These are phyloP conservation scores for Gryllus longicercus DNA, from an alignment of 2,888 invertebrate species.

Conservation along the genomic window DNA sequence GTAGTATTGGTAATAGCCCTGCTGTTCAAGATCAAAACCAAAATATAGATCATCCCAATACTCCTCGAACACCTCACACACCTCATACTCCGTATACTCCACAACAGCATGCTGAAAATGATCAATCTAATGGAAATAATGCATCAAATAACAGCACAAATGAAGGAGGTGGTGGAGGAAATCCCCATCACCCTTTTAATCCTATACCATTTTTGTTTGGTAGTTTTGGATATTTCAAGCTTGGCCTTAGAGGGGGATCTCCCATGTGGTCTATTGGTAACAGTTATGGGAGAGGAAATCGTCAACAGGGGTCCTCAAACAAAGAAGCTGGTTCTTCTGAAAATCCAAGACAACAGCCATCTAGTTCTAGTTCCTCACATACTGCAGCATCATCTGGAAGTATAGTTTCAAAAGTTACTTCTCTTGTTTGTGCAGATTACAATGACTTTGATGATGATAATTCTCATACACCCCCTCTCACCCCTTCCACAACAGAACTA, in stretches of 20 bases:
- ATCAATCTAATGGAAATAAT: constrained; percentile 43
- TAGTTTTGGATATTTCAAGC: constrained; percentile 57
- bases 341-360: background rate
- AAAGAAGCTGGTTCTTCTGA: background rate
- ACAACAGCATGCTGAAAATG: constrained; percentile 43
- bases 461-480: constrained; percentile 52
- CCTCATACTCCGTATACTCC: constrained; percentile 41
- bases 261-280: constrained; percentile 41
- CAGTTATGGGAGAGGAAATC: constrained; percentile 28
- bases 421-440: constrained; percentile 57
- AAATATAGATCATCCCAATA: constrained; percentile 58
- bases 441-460: constrained; percentile 58
- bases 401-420: constrained; percentile 47
- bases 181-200: constrained; percentile 55
- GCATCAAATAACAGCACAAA: constrained; percentile 22
- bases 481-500: constrained; percentile 23
- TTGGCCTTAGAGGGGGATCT: constrained; percentile 50
- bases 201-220: constrained; percentile 56
- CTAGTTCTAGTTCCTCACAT: background rate
- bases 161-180: constrained; percentile 50
- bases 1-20: constrained; percentile 48
- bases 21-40: constrained; percentile 58
- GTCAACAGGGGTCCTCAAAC: constrained; percentile 18
- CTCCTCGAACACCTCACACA: constrained; percentile 52
- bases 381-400: constrained; percentile 4